These are phyloP conservation scores for Goniozus legneri DNA, from an alignment of 1,140 invertebrate species.

Conservation along the genomic window DNA sequence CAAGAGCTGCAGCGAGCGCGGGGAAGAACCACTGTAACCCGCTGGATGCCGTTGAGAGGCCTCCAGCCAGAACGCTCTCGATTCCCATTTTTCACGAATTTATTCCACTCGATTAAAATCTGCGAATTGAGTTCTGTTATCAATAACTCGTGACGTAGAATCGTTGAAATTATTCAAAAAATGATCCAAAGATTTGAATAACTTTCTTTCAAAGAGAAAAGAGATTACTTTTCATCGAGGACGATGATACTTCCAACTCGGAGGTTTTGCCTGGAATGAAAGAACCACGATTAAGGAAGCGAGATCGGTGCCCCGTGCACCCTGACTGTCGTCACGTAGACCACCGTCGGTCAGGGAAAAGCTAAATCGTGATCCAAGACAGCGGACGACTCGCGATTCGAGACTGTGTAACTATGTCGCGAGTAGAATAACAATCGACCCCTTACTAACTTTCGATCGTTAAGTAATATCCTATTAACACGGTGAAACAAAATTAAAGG, in stretches of 20 bases:
- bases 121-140: neutral
- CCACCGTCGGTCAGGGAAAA: conserved; percentile 20
- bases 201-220: neutral
- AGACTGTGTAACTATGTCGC: no score
- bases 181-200: neutral
- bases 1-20: conserved; percentile 72
- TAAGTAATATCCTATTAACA: conserved; percentile 34
- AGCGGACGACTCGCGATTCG: neutral
- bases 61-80: conserved; percentile 38
- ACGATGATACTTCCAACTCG: no score
- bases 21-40: conserved; percentile 75
- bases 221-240: neutral
- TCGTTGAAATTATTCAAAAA: neutral
- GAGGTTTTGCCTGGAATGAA: no score
- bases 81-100: conserved; percentile 33
- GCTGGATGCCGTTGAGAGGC: conserved; percentile 49
- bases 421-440: conserved; percentile 36
- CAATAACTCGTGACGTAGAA: no score
- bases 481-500: no score
- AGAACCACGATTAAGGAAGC: no score
- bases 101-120: neutral
- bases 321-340: conserved; percentile 2
- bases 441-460: conserved; percentile 41
- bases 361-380: conserved; percentile 3
- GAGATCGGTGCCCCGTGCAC: neutral